A percentile compares a stretch with the other conserved stretches of the same genome.
phyloP scores from a whole-genome alignment of 2,888 invertebrate species.

The Melipona beecheii region DNA sequence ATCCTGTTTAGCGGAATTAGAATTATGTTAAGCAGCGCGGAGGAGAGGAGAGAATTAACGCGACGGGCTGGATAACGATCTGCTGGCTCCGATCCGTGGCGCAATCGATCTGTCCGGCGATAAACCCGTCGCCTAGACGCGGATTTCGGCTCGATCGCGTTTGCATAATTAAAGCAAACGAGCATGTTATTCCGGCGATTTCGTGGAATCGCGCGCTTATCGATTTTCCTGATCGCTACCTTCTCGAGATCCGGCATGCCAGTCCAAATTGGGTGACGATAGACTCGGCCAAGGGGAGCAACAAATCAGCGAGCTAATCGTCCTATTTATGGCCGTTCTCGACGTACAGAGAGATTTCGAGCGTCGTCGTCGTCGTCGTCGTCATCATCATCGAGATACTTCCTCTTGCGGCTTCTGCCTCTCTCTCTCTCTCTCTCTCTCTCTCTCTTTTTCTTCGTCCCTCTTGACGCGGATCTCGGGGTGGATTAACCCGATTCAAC shows the following conservation, averaged over 20 bases:
- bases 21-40: conserved; percentile 38
- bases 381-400: conserved; percentile 39
- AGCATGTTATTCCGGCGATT: conserved; percentile 38
- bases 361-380: conserved; percentile 16
- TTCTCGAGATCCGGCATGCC: neutral
- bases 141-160: conserved; percentile 34
- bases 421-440: conserved; percentile 50
- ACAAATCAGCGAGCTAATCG: conserved; percentile 61
- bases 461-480: conserved; percentile 70
- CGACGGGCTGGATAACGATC: conserved; percentile 35
- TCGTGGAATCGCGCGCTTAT: conserved; percentile 40
- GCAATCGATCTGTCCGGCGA: conserved; percentile 39
- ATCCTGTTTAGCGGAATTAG: conserved; percentile 30
- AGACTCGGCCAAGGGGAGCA: conserved; percentile 17
- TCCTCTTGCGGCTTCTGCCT: conserved; percentile 59
- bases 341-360: conserved; percentile 9
- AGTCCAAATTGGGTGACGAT: conserved; percentile 46
- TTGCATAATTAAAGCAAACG: conserved; percentile 53
- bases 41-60: conserved; percentile 33
- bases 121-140: conserved; percentile 41
- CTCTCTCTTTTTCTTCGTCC: conserved; percentile 12
- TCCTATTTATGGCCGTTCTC: conserved; percentile 54
- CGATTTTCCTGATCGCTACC: conserved; percentile 45
- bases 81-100: conserved; percentile 6
- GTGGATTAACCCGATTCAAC: conserved; percentile 74